Base-by-base conservation (phyloP, 2,797 vertebrate species). In the Gobionotothen gibberifrons region DNA sequence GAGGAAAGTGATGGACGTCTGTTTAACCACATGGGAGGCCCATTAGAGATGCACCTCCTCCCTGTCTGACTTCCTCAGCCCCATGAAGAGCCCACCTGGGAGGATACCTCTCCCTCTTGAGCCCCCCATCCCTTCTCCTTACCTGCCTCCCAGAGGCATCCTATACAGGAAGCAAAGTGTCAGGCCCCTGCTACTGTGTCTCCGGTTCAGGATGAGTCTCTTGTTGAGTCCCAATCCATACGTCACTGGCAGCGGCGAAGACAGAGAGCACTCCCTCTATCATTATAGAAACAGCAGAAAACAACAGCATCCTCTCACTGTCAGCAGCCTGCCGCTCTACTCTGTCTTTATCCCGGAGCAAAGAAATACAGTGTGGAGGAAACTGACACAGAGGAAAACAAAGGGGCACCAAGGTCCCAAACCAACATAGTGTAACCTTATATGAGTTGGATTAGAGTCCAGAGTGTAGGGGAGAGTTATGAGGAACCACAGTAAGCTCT, bases 141-240 rank as follows among this genome's bases (percentile, higher is more conserved):
- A 48, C 48, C 62, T 26, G 51, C 78, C 17, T 83, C 89, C 85
- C 79, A 77, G 74, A 87, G 79, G 88, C 76, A 78, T 83, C 69
- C 83, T 76, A 77, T 29, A 72, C 74, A 85, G 87, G 85, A 82
- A 89, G 77, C 85, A 71, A 83, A 90, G 90, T 78, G 79, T 75
- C 84, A 77, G 86, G 81, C 71, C 83, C 89, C 90, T 74, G 86
- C 85, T 79, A 89, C 68, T 83, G 61, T 67, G 79, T 83, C 91
- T 92, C 88, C 72, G 73, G 88, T 84, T 90, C 89, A 78, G 84
- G 88, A 94, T 87, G 90, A 83, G 76, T 94, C 90, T 90, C 92
- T 90, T 36, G 90, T 85, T 73, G 87, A 83, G 82, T 81, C 79
- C 74, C 78, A 19, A 36, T 81, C 84, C 71, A 56, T 88, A 90